phyloP scores from a whole-genome alignment of 2,888 invertebrate species.

The Phania funesta region DNA sequence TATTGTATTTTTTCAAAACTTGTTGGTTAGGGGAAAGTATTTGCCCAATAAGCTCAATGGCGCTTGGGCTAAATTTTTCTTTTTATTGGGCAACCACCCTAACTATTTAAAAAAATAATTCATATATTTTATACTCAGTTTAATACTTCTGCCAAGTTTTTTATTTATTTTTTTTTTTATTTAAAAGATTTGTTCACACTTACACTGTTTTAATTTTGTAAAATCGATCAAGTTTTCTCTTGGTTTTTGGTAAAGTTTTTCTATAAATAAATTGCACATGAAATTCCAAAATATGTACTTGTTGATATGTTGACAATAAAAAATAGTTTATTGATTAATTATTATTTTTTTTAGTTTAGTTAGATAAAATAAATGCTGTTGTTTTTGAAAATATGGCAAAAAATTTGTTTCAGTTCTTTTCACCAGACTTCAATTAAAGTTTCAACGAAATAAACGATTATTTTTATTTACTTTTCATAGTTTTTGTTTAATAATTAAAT shows the following conservation, averaged over 20 bases:
- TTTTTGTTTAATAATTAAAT: background rate
- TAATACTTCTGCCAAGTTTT: background rate
- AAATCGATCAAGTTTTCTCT: background rate
- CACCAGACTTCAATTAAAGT: background rate
- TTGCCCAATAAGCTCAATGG: too few species aligned
- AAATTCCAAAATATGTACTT: constrained; percentile 24
- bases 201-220: background rate
- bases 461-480: background rate
- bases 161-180: background rate
- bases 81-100: too few species aligned
- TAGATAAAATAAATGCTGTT: constrained; percentile 40
- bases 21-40: too few species aligned
- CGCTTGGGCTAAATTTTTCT: too few species aligned
- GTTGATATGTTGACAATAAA: constrained; percentile 28
- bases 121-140: too few species aligned
- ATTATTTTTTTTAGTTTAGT: background rate
- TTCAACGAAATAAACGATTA: background rate
- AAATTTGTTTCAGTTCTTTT: background rate
- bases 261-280: constrained; percentile 16
- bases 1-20: too few species aligned
- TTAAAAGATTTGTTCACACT: background rate
- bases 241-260: background rate
- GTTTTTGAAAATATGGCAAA: background rate
- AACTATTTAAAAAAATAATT: too few species aligned
- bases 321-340: background rate